A percentile compares a stretch with the other conserved stretches of the same genome.
phyloP scores from a whole-genome alignment of 2,888 invertebrate species.

The Macrosiphum euphorbiae region DNA sequence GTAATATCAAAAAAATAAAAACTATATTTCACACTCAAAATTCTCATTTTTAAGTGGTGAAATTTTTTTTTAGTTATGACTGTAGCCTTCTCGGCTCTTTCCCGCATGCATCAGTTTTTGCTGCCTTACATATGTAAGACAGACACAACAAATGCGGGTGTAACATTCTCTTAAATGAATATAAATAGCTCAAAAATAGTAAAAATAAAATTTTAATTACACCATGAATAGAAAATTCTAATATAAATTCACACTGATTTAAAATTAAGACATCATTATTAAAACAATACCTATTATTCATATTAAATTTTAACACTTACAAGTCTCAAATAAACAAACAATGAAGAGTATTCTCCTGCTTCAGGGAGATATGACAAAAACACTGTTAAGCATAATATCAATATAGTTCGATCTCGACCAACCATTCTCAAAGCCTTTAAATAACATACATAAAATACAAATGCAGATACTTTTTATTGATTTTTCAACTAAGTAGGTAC shows the following conservation, averaged over 20 bases:
- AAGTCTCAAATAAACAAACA: constrained; percentile 98
- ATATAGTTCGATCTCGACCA: constrained; percentile 93
- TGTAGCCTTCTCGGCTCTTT: too few species aligned
- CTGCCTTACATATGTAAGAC: too few species aligned
- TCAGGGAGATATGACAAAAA: constrained; percentile 98
- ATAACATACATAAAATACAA: constrained; percentile 53
- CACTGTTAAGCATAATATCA: constrained; percentile 97
- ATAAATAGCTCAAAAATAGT: background rate
- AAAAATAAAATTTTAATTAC: too few species aligned
- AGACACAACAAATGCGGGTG: too few species aligned
- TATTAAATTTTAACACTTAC: constrained; percentile 71
- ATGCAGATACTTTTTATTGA: background rate
- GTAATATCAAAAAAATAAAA: too few species aligned
- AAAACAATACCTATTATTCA: background rate
- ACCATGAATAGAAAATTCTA: too few species aligned
- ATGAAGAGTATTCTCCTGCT: constrained; percentile 98
- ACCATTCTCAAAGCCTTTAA: constrained; percentile 85
- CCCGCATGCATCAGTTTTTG: too few species aligned
- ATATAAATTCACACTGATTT: too few species aligned
- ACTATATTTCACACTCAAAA: too few species aligned
- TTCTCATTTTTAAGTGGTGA: too few species aligned
- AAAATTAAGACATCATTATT: background rate
- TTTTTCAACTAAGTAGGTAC: constrained; percentile 66
- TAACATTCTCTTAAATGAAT: too few species aligned
- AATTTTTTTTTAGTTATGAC: too few species aligned